Percentiles rank a stretch among this genome's conserved stretches.
Evolutionary conservation across 2,888 invertebrate genomes (phyloP).

Genomic region (Synergus umbraculus): DNA sequence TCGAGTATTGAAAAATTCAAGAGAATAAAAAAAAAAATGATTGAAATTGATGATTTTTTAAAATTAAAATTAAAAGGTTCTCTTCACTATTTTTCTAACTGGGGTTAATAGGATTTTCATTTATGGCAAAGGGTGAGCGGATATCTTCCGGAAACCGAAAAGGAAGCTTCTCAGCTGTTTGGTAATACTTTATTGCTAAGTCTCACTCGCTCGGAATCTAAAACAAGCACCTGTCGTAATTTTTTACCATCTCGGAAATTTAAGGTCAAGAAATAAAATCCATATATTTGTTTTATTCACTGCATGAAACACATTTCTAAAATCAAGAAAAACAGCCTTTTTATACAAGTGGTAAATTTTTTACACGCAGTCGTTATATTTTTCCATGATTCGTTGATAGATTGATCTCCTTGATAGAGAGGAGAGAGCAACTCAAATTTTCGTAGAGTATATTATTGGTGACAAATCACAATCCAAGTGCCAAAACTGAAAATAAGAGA

Average conservation of each 20-base stretch:
- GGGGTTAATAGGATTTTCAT: neutral
- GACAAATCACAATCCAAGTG: neutral
- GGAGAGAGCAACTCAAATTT: too few species aligned
- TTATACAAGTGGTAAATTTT: constrained; percentile 10
- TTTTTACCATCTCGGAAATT: neutral
- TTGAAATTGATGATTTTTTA: too few species aligned
- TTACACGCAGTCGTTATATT: constrained; percentile 12
- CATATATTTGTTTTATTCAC: constrained; percentile 20
- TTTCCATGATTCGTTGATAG: neutral
- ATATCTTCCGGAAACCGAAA: neutral
- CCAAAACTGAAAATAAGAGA: neutral
- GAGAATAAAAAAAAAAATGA: too few species aligned
- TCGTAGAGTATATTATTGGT: too few species aligned
- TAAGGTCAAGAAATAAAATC: neutral
- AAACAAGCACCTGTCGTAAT: neutral
- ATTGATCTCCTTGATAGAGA: too few species aligned
- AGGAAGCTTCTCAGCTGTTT: neutral
- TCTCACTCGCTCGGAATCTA: neutral
- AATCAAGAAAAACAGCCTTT: constrained; percentile 18
- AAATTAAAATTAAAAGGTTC: too few species aligned
- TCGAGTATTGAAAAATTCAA: too few species aligned
- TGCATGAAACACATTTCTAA: neutral
- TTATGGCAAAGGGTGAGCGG: neutral
- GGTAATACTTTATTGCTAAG: neutral
- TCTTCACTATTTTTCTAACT: neutral